phyloP scores from a whole-genome alignment of 2,113 vertebrate species.

The Thryonomys swinderianus region DNA sequence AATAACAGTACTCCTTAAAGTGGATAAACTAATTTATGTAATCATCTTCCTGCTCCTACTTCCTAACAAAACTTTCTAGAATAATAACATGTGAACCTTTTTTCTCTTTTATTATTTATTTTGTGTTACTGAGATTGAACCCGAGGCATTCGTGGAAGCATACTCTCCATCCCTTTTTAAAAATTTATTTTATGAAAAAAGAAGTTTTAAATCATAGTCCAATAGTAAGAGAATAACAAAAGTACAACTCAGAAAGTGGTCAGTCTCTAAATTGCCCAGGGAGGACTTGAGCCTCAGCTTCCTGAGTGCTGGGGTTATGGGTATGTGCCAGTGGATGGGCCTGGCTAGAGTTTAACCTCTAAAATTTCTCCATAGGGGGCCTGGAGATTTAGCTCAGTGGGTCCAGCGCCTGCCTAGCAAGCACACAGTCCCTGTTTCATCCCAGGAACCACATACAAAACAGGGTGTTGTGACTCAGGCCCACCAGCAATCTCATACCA shows the following conservation, averaged over 20 bases:
- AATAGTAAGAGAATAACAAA: neutral
- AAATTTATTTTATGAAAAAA: neutral
- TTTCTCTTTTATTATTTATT: neutral
- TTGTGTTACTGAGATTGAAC: neutral
- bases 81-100: slow-evolving; percentile 24
- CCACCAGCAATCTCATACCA: no score
- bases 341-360: neutral
- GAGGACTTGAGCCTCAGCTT: neutral
- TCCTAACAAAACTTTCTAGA: slow-evolving; percentile 11
- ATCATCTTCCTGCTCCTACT: neutral
- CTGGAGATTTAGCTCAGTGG: no score
- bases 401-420: no score
- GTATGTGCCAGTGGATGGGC: neutral
- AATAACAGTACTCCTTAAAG: neutral
- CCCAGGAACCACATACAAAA: no score
- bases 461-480: no score
- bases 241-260: neutral
- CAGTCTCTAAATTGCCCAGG: neutral
- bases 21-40: slow-evolving; percentile 3
- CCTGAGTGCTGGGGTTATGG: neutral
- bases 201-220: neutral
- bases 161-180: neutral
- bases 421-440: no score
- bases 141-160: neutral
- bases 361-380: neutral